These are phyloP conservation scores for Cryptus armator DNA, from an alignment of 2,888 invertebrate genomes.

Conservation along the genomic window DNA sequence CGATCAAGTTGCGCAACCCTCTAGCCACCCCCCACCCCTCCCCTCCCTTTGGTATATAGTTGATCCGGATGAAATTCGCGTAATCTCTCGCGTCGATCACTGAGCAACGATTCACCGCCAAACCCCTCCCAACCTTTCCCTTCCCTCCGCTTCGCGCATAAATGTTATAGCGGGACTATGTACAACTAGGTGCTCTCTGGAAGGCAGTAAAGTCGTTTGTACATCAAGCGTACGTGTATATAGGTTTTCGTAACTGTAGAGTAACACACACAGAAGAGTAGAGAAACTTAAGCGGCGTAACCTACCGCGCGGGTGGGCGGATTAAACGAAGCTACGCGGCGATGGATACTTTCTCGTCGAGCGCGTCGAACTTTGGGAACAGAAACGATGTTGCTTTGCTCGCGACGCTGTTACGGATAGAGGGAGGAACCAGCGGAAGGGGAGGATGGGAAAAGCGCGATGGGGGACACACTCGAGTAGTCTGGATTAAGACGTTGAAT, in stretches of 20 bases:
- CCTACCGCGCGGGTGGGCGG: slow-evolving; percentile 37
- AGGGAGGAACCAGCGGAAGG: slow-evolving; percentile 35
- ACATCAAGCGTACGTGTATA: too few species aligned
- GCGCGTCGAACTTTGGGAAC: slow-evolving; percentile 53
- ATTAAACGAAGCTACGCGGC: slow-evolving; percentile 56
- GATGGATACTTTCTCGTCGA: slow-evolving; percentile 53
- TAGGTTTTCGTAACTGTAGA: neutral
- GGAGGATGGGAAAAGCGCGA: slow-evolving; percentile 15
- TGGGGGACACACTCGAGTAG: slow-evolving; percentile 31
- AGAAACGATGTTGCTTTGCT: slow-evolving; percentile 11
- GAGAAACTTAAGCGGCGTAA: slow-evolving; percentile 49
- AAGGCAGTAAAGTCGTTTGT: too few species aligned
- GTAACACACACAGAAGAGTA: neutral
- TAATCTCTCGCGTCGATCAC: slow-evolving; percentile 58
- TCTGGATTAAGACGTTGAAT: slow-evolving; percentile 64
- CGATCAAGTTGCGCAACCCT: slow-evolving; percentile 28
- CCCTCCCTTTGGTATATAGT: too few species aligned
- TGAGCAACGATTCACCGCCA: slow-evolving; percentile 18
- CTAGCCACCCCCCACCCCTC: too few species aligned
- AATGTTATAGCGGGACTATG: too few species aligned
- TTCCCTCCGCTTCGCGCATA: too few species aligned
- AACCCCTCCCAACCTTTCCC: neutral
- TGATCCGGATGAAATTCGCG: slow-evolving; percentile 55
- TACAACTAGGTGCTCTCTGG: too few species aligned
- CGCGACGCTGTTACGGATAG: slow-evolving; percentile 17